Conservation (phyloP, 2,888 invertebrate genomes). For the Microdon myrmicae region DNA sequence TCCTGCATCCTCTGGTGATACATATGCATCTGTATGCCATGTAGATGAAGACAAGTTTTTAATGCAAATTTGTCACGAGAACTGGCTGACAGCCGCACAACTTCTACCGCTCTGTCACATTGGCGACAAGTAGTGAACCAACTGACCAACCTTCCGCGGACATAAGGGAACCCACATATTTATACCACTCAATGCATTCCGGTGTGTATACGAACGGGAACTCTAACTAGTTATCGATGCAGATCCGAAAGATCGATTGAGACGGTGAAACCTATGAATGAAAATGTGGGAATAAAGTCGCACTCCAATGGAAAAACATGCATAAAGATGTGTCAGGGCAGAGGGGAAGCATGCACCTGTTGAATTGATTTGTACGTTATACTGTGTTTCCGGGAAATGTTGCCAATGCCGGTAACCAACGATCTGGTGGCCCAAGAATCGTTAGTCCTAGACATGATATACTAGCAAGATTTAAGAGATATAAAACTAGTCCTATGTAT, state of each 20-base stretch:
- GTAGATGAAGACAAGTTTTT: no score
- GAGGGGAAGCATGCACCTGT: slow-evolving; percentile 33
- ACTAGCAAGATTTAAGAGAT: no score
- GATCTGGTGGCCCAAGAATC: no score
- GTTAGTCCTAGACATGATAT: no score
- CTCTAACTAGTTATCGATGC: slow-evolving; percentile 1
- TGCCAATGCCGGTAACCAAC: no score
- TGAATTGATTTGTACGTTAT: slow-evolving; percentile 1
- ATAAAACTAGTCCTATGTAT: no score
- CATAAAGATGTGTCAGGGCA: slow-evolving; percentile 15
- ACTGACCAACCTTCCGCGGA: slow-evolving; percentile 19
- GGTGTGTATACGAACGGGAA: slow-evolving; percentile 9
- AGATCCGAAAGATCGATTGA: slow-evolving; percentile 27
- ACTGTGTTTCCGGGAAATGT: no score
- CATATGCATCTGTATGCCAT: no score
- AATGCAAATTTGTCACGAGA: slow-evolving; percentile 51
- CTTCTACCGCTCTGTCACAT: slow-evolving; percentile 8
- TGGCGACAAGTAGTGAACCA: background rate
- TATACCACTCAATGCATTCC: slow-evolving; percentile 6
- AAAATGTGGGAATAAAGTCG: slow-evolving; percentile 12
- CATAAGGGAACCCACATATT: slow-evolving; percentile 5
- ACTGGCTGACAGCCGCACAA: slow-evolving; percentile 25
- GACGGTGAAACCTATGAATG: slow-evolving; percentile 34
- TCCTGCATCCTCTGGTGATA: slow-evolving; percentile 45
- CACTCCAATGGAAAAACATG: slow-evolving; percentile 8